Evolutionary conservation across 2,888 invertebrate species (phyloP), one percentile per base, ranked within the genome.

Genomic region (Sycophila texana): DNA sequence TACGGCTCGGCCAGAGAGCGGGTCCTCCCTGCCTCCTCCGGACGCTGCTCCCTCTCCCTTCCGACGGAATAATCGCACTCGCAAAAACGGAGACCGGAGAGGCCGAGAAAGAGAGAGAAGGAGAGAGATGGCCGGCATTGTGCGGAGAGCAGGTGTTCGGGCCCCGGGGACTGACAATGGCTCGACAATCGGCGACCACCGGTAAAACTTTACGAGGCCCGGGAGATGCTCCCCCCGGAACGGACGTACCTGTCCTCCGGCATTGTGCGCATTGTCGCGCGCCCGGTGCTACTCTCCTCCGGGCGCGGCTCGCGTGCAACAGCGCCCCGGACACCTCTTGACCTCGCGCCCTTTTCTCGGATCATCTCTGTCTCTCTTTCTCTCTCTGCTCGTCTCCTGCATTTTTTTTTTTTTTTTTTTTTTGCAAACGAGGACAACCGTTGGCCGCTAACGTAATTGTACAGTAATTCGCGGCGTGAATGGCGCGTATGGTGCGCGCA

Each of bases 201-300:
- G 74, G 70, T 63, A 70, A 70, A 79, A 74, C 68, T 74, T 79
- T 79, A 74, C 60, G 67, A 78, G 73, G 16, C 55, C 55, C 47
- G 51, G 20, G 57, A 26, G 60, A 57, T 57, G 30, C 47, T 58
- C 53, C 57, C 26, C 30, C 26, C 58, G n/a, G 49, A 51, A 39
- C 63, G 70, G 70, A 70, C 63, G 68, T 76, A 76, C 68, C 76
- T 76, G 76, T 76, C 76, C 55, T 39, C 53, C 12, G 5, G 18
- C 63, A 60, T 75, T 75, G 67, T 75, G 51, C 60, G 61, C 30
- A 60, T 61, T 72, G 61, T 72, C 22, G 53, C n/a, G 22, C 49
- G 39, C 18, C 2, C 47, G 22, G 14, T 39, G 57, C 58, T 53
- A 26, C 13, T 58, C 26, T 16, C 30, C 51, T 22, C 26, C n/a